Conservation (phyloP, 2,797 vertebrate species). For the Crax fasciolata region DNA sequence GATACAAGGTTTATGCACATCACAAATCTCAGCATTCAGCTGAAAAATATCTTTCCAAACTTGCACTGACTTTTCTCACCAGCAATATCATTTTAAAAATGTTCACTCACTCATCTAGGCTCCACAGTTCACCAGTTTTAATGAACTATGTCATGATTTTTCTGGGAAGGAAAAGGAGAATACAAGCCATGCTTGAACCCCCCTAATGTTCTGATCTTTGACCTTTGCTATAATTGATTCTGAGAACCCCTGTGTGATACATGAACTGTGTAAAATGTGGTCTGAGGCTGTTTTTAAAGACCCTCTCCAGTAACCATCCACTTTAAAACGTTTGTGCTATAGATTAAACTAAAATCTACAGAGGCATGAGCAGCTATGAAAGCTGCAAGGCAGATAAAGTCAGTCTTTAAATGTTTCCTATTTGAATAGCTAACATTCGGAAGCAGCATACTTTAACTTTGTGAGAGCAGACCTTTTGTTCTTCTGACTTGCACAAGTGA, state of each 20-base stretch:
- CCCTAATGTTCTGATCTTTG: slow-evolving; percentile 60
- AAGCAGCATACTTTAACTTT: slow-evolving; percentile 40
- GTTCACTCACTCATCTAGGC: slow-evolving; percentile 47
- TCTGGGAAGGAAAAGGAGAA: slow-evolving; percentile 19
- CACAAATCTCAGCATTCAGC: neutral
- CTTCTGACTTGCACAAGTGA: slow-evolving; percentile 48
- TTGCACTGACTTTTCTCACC: neutral
- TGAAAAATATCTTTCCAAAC: neutral
- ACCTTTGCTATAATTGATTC: slow-evolving; percentile 66
- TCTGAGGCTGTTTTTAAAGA: slow-evolving; percentile 48
- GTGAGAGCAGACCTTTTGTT: slow-evolving; percentile 55
- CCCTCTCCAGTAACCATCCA: neutral
- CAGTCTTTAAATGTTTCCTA: slow-evolving; percentile 9
- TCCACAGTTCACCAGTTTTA: slow-evolving; percentile 35
- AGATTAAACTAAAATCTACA: slow-evolving; percentile 18
- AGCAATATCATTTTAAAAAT: slow-evolving; percentile 36
- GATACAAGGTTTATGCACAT: neutral
- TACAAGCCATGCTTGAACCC: slow-evolving; percentile 1
- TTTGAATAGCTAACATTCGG: slow-evolving; percentile 27
- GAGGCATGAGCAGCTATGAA: neutral
- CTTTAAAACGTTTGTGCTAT: slow-evolving; percentile 26
- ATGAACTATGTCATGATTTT: slow-evolving; percentile 17
- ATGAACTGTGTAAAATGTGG: slow-evolving; percentile 68
- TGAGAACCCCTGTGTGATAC: slow-evolving; percentile 62
- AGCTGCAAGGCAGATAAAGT: neutral